Base-by-base conservation (phyloP, 1,140 invertebrate species). In the Tetraneura akinire region DNA sequence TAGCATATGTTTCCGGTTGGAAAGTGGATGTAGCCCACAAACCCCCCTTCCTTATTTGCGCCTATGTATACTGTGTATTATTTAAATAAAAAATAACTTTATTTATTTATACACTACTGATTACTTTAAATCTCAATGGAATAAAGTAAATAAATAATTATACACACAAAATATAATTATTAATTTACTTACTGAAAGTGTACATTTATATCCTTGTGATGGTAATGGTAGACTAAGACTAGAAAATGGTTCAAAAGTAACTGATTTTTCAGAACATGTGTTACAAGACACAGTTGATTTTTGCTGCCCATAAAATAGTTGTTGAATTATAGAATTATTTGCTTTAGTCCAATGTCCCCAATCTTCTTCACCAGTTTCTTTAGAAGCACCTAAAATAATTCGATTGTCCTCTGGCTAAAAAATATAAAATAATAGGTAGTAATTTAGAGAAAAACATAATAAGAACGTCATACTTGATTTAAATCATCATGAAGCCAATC, bases 401-500 rank as follows among this genome's bases (percentile, higher is more conserved):
- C 47, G 68, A 68, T 70, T 80, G 45, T 80, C 16, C n/a, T 71
- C 49, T 26, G 80, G 68, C 80, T 70, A n/a, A 53, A 68, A 49
- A 68, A 18, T n/a, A 66, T 42, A n/a, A 42, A 45, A 14, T 10
- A 21, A 62, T 62, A 18, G 29, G 32, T 18, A 45, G 14, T 60
- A 21, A 10, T 26, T 71, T 71, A 71, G 9, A 78, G 1, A 62
- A 51, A 78, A 57, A 78, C 21, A 76, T 8, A 60, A 32, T 45
- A 66, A 16, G 32, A 53, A 51, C 26, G 5, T 51, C 13, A 70
- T 85, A 92, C 90, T 85, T 87, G 87, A 83, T 93, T 93, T 42
- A 98, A 87, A 83, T 97, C 96, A 82, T 95, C 93, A 84, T 97
- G 95, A 81, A 98, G 88, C 89, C 92, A 94, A 83, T 97, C 95